These are phyloP conservation scores for Peromyscus eremicus DNA, from an alignment of 2,797 vertebrate species.

Conservation along the genomic window DNA sequence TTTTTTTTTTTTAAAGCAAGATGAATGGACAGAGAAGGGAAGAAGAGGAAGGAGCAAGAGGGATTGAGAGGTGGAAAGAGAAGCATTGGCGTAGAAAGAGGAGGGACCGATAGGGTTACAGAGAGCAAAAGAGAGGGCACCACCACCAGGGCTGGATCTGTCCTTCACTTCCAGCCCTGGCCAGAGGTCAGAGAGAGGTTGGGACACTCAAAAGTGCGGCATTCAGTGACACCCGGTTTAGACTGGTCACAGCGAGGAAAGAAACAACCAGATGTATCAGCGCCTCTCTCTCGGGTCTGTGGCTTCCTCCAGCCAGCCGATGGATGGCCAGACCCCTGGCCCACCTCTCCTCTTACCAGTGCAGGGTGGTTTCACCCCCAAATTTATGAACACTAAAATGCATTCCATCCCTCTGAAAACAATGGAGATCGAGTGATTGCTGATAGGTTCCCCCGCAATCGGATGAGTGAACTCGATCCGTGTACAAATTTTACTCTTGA, in stretches of 20 bases:
- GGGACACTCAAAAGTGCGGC: background rate
- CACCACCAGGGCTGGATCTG: background rate
- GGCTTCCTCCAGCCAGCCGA: slow-evolving; percentile 35
- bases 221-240: background rate
- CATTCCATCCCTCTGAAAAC: slow-evolving; percentile 72
- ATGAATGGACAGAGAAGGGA: slow-evolving; percentile 63
- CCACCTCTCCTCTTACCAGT: background rate
- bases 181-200: background rate
- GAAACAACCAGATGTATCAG: background rate
- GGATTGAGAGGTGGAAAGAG: slow-evolving; percentile 81
- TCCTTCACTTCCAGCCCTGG: background rate
- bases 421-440: background rate
- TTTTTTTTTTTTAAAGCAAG: slow-evolving; percentile 72
- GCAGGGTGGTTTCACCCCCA: background rate
- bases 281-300: slow-evolving; percentile 22
- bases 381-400: slow-evolving; percentile 48
- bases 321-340: background rate
- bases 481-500: background rate
- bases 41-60: slow-evolving; percentile 70
- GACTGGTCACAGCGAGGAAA: background rate
- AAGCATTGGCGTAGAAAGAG: slow-evolving; percentile 82
- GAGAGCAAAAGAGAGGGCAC: slow-evolving; percentile 78
- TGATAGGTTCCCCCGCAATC: background rate
- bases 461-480: background rate
- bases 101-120: background rate